Conservation (phyloP, 2,113 vertebrate genomes). For the Cyanistes caeruleus region DNA sequence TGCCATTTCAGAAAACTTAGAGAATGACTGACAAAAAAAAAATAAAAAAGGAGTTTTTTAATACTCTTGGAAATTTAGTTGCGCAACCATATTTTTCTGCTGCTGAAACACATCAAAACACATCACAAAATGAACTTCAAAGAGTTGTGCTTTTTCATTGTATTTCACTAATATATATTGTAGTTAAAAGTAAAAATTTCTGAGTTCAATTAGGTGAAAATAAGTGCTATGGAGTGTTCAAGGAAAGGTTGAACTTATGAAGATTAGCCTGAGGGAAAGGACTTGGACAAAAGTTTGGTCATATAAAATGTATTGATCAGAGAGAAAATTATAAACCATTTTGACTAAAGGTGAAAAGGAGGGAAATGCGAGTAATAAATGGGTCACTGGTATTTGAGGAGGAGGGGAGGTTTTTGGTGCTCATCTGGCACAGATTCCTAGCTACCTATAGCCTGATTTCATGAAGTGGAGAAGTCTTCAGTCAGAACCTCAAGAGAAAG, state of each 20-base stretch:
- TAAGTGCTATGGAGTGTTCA: background rate
- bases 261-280: background rate
- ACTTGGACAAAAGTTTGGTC: background rate
- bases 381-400: background rate
- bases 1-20: background rate
- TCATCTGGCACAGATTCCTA: background rate
- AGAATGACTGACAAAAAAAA: background rate
- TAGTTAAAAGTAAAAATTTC: background rate
- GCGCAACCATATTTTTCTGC: background rate
- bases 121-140: background rate
- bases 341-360: background rate
- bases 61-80: background rate
- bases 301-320: background rate
- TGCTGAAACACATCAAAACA: background rate
- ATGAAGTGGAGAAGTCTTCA: background rate
- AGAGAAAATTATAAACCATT: background rate
- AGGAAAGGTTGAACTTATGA: background rate
- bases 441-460: background rate
- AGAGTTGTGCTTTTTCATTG: background rate
- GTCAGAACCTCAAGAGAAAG: background rate
- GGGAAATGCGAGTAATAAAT: background rate
- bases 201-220: background rate
- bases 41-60: background rate
- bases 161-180: background rate
- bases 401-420: background rate